Evolutionary conservation across 2,797 vertebrate genomes (phyloP).

Genomic region (Geotria australis): DNA sequence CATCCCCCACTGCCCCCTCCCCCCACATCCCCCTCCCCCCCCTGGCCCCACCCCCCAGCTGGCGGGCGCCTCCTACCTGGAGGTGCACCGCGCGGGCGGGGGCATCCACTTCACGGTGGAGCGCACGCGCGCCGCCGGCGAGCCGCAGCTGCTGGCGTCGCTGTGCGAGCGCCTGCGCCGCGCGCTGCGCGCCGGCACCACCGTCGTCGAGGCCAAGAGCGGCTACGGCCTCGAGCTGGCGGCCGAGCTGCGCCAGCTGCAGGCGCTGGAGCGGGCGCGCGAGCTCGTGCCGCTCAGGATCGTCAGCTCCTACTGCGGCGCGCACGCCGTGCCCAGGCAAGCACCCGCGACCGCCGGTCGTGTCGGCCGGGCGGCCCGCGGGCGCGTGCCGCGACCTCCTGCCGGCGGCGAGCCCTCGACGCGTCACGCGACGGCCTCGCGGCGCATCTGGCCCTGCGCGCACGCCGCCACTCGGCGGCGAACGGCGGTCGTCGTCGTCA

Average conservation of each 20-base stretch:
- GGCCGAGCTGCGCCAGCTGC: slow-evolving; percentile 63
- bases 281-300: slow-evolving; percentile 24
- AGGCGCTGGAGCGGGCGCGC: slow-evolving; percentile 33
- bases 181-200: slow-evolving; percentile 47
- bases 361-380: too few species aligned
- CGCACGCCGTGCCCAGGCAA: slow-evolving; percentile 64
- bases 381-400: too few species aligned
- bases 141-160: slow-evolving; percentile 20
- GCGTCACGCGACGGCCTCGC: too few species aligned
- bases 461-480: too few species aligned
- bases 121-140: slow-evolving; percentile 21
- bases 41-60: slow-evolving; percentile 19
- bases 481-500: too few species aligned
- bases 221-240: slow-evolving; percentile 56
- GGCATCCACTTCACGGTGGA: slow-evolving; percentile 77
- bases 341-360: too few species aligned
- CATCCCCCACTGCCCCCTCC: too few species aligned
- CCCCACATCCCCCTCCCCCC: too few species aligned
- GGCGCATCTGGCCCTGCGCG: too few species aligned
- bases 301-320: slow-evolving; percentile 73
- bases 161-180: slow-evolving; percentile 22
- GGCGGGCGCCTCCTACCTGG: slow-evolving; percentile 75
- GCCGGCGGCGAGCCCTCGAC: too few species aligned
- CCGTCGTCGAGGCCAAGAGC: slow-evolving; percentile 77
- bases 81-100: slow-evolving; percentile 62